phyloP scores from a whole-genome alignment of 1,140 invertebrate genomes.

The Neodiprion virginianus region DNA sequence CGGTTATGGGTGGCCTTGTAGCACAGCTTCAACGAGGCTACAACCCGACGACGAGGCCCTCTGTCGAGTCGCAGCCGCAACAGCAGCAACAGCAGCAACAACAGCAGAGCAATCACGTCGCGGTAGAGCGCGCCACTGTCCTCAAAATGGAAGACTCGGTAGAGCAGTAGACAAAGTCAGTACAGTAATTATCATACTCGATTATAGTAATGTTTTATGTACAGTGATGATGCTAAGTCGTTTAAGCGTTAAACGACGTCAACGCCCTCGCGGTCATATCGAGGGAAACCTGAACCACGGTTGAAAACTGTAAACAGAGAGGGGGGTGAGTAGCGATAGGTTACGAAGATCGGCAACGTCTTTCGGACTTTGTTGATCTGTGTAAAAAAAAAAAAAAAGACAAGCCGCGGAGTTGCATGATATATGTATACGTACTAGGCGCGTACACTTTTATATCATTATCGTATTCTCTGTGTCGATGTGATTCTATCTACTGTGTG shows the following conservation, averaged over 20 bases:
- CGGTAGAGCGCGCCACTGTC: constrained; percentile 47
- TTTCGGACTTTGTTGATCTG: no score
- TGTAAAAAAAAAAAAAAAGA: neutral
- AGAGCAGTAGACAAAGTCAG: constrained; percentile 49
- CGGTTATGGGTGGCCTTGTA: constrained; percentile 51
- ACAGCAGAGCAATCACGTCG: constrained; percentile 31
- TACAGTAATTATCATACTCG: neutral
- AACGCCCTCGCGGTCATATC: no score
- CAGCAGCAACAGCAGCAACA: constrained; percentile 23
- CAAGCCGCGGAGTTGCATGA: neutral
- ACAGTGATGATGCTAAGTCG: no score
- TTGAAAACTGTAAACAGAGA: no score
- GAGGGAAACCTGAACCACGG: no score
- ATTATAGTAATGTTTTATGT: no score
- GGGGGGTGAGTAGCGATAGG: no score
- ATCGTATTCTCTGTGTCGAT: no score
- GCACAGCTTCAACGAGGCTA: constrained; percentile 56
- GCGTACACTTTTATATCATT: constrained; percentile 32
- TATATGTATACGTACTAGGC: constrained; percentile 27
- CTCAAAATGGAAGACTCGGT: constrained; percentile 58
- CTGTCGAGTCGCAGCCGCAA: constrained; percentile 33
- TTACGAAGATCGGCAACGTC: no score
- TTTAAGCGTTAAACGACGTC: no score
- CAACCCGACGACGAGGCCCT: constrained; percentile 36
- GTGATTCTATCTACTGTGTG: no score